Percentiles rank a stretch among this genome's conserved stretches.
Conservation (phyloP, 2,888 invertebrate species). For the Epistrophe grossulariae region DNA sequence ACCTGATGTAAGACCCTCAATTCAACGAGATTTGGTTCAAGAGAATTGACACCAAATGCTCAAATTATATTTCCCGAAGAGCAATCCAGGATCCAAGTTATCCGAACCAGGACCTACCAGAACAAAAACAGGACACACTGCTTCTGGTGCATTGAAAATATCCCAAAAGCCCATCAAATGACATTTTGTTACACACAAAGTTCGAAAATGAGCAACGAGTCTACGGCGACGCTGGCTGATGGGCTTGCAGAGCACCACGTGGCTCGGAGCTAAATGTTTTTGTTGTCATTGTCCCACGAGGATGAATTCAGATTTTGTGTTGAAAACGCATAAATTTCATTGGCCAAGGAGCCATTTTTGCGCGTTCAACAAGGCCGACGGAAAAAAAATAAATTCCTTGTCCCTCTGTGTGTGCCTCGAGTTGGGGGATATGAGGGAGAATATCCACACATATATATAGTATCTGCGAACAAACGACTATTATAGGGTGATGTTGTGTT, state of each 20-base stretch:
- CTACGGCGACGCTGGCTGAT: slow-evolving; percentile 56
- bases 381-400: slow-evolving; percentile 56
- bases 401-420: slow-evolving; percentile 13
- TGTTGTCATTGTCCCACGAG: slow-evolving; percentile 75
- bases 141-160: slow-evolving; percentile 38
- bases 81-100: slow-evolving; percentile 39
- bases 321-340: slow-evolving; percentile 77
- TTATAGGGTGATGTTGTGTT: slow-evolving; percentile 54
- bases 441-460: not conserved
- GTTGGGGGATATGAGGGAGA: slow-evolving; percentile 40
- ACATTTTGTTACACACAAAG: slow-evolving; percentile 27
- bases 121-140: slow-evolving; percentile 23
- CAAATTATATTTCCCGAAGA: slow-evolving; percentile 21
- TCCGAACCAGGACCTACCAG: slow-evolving; percentile 67
- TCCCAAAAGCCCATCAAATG: slow-evolving; percentile 17
- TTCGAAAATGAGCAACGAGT: slow-evolving; percentile 59
- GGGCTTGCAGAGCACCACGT: slow-evolving; percentile 51
- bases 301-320: slow-evolving; percentile 70
- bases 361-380: slow-evolving; percentile 71
- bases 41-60: not conserved
- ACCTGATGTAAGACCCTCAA: no score
- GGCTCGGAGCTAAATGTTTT: slow-evolving; percentile 64
- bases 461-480: not conserved
- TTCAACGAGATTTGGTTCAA: no score
- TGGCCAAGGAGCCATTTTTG: slow-evolving; percentile 76